These are phyloP conservation scores for Serrognathus titanus DNA, from an alignment of 2,888 invertebrate species.

Conservation along the genomic window DNA sequence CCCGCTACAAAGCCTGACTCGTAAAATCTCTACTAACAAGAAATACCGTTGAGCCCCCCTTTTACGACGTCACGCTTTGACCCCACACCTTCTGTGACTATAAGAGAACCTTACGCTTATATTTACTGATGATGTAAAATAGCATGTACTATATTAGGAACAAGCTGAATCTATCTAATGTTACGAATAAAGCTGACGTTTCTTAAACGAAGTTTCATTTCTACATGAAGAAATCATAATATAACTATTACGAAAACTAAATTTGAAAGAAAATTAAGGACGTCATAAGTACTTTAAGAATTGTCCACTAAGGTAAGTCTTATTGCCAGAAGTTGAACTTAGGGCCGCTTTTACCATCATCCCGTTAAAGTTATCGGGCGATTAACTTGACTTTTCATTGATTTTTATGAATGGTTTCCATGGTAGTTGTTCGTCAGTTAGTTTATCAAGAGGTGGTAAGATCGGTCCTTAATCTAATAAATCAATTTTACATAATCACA, in stretches of 20 bases:
- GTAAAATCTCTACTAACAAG: conserved; percentile 8
- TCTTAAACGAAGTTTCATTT: conserved; percentile 32
- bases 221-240: background rate
- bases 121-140: conserved; percentile 37
- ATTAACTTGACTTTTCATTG: too few relatives aligned
- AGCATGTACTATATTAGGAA: conserved; percentile 30
- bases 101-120: conserved; percentile 43
- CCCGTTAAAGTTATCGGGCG: too few relatives aligned
- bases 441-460: too few relatives aligned
- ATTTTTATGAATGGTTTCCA: too few relatives aligned
- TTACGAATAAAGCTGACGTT: conserved; percentile 33
- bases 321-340: too few relatives aligned
- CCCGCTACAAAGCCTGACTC: conserved; percentile 10
- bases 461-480: too few relatives aligned
- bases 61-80: conserved; percentile 28
- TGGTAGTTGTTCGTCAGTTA: too few relatives aligned
- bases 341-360: too few relatives aligned
- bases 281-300: too few relatives aligned
- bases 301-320: too few relatives aligned
- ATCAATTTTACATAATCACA: background rate
- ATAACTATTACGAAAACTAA: too few relatives aligned
- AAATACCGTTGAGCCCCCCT: conserved; percentile 22
- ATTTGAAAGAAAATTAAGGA: too few relatives aligned
- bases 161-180: conserved; percentile 30
- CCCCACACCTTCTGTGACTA: conserved; percentile 6